These are phyloP conservation scores for Samia ricini DNA, from an alignment of 1,140 invertebrate genomes.

Conservation along the genomic window DNA sequence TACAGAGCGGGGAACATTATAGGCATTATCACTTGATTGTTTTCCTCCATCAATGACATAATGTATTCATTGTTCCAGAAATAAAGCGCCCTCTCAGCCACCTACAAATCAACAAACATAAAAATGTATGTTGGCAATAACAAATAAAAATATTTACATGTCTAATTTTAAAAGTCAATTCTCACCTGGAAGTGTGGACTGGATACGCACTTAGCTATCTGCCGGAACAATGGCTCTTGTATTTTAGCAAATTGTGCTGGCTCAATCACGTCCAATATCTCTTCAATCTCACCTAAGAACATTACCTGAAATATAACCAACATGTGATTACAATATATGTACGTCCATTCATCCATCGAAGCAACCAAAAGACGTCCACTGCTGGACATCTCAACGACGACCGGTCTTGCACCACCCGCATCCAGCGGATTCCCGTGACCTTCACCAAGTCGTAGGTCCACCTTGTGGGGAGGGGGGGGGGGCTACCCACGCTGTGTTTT, in stretches of 20 bases:
- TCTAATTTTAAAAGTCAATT: background rate
- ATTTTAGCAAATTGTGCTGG: slow-evolving; percentile 98
- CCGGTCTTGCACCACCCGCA: too few species aligned
- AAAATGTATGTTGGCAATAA: background rate
- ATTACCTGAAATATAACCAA: slow-evolving; percentile 82
- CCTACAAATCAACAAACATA: slow-evolving; percentile 78
- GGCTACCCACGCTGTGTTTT: too few species aligned
- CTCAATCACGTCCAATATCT: slow-evolving; percentile 99
- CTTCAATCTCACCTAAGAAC: slow-evolving; percentile 98
- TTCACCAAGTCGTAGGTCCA: too few species aligned
- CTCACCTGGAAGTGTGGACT: slow-evolving; percentile 97
- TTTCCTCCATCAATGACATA: slow-evolving; percentile 95
- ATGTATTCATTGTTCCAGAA: slow-evolving; percentile 99
- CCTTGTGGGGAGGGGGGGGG: too few species aligned
- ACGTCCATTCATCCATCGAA: too few species aligned
- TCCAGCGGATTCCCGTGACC: too few species aligned
- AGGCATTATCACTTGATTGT: slow-evolving; percentile 93
- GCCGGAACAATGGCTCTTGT: slow-evolving; percentile 97
- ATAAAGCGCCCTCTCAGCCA: slow-evolving; percentile 97
- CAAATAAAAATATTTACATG: slow-evolving; percentile 1
- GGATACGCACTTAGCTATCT: slow-evolving; percentile 98
- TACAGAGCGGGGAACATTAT: slow-evolving; percentile 98
- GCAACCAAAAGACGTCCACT: too few species aligned
- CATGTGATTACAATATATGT: too few species aligned
- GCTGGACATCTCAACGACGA: too few species aligned